A percentile compares a stretch with the other conserved stretches of the same genome.
Evolutionary conservation across 1,140 invertebrate species (phyloP).

Genomic region (Latrodectus geometricus): DNA sequence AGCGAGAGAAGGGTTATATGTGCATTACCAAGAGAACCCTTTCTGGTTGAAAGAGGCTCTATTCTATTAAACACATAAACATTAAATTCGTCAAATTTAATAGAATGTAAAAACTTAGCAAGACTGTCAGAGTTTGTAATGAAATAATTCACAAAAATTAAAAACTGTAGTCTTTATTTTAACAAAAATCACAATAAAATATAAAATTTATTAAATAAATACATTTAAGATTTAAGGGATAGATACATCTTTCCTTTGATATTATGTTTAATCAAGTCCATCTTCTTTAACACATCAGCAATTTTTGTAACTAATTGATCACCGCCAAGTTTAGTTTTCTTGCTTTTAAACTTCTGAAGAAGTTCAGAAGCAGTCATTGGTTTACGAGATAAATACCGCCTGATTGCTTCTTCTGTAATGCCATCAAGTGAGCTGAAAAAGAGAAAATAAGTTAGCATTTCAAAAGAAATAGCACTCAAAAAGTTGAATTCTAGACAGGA

Average conservation of each 20-base stretch:
- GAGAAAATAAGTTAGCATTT: not conserved
- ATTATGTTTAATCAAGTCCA: constrained; percentile 92
- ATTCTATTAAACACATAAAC: no score
- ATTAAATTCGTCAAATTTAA: no score
- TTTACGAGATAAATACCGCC: constrained; percentile 91
- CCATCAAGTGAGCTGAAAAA: constrained; percentile 80
- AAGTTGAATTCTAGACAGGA: not conserved
- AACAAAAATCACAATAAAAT: not conserved
- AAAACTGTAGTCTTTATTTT: not conserved
- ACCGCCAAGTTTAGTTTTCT: constrained; percentile 89
- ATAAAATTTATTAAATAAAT: not conserved
- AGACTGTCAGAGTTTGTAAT: no score
- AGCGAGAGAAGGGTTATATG: no score
- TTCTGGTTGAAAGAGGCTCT: no score
- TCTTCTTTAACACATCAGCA: constrained; percentile 93
- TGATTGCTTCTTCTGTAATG: constrained; percentile 92
- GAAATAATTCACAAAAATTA: not conserved
- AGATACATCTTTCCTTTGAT: constrained; percentile 96
- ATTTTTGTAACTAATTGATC: constrained; percentile 92
- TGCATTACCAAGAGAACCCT: no score
- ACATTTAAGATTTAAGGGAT: constrained; percentile 74
- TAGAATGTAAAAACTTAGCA: no score
- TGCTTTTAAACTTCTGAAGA: constrained; percentile 94
- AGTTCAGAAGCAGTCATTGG: constrained; percentile 96
- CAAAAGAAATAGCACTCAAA: not conserved